Base-by-base conservation (phyloP, 2,888 invertebrate genomes). In the Pilophorus perplexus region DNA sequence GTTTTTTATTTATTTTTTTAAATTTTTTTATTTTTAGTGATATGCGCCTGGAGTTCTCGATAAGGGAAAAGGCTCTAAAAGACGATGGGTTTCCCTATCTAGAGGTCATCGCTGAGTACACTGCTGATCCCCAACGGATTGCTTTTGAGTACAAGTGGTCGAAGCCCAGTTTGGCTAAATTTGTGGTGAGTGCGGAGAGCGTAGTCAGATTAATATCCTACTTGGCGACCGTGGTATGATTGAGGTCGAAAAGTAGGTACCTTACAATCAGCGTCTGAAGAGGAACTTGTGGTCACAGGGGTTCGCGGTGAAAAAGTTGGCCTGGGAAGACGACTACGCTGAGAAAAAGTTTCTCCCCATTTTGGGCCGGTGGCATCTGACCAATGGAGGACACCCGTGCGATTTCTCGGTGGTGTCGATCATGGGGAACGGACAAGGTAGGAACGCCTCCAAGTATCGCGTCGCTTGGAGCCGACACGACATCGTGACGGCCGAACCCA, bases 261-360 rank as follows among this genome's bases (percentile, higher is more conserved):
- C n/a, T n/a, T n/a, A n/a, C n/a, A n/a, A n/a, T n/a, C n/a, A n/a
- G n/a, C n/a, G n/a, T n/a, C n/a, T n/a, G n/a, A n/a, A n/a, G n/a
- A n/a, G n/a, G n/a, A n/a, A n/a, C n/a, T n/a, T n/a, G n/a, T n/a
- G n/a, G n/a, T n/a, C n/a, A n/a, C 74, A 88, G 87, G 83, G 83
- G 76, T 81, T 88, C 71, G 83, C 89, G 77, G 80, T 80, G 0
- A 79, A 79, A 67, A 83, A 86, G 72, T 75, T 91, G 59, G 82
- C 83, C 70, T 92, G 92, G 92, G 82, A 85, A 2, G 84, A 87
- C 74, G 80, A 85, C 27, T 90, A 91, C 75, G 82, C 86, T 38
- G 85, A 90, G 70, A 85, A 87, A 73, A 91, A 90, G 76, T 85
- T 89, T 71, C 79, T 90, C 66, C 89, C 90, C 0, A 75, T 92